A percentile compares a stretch with the other conserved stretches of the same genome.
Evolutionary conservation across 2,888 invertebrate species (phyloP).

Genomic region (Sicus ferrugineus): DNA sequence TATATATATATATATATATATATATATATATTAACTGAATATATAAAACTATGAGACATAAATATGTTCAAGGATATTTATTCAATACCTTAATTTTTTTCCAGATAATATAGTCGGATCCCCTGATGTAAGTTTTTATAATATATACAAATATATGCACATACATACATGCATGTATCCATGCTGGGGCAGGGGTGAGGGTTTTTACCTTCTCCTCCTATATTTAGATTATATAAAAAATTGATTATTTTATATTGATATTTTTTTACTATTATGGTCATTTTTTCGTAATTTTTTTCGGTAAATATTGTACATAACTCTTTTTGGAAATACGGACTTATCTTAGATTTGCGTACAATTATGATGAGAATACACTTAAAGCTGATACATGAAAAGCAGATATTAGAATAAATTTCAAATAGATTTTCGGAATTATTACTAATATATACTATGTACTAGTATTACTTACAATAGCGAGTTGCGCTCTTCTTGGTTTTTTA

Average conservation of each 20-base stretch:
- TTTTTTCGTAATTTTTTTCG: too few relatives aligned
- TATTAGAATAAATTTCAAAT: too few relatives aligned
- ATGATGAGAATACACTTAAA: too few relatives aligned
- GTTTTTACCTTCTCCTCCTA: too few relatives aligned
- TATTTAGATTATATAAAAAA: neutral
- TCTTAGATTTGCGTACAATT: too few relatives aligned
- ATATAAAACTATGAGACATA: neutral
- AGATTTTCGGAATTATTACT: too few relatives aligned
- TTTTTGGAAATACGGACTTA: too few relatives aligned
- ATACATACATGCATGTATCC: neutral
- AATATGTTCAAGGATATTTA: neutral
- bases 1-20: neutral
- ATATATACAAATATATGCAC: neutral
- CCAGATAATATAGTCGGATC: constrained; percentile 55
- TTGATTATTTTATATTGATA: neutral
- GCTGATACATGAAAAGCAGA: too few relatives aligned
- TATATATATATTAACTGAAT: neutral
- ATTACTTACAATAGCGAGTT: too few relatives aligned
- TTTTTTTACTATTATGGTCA: neutral
- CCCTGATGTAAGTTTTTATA: constrained; percentile 55
- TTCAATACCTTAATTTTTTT: constrained; percentile 15
- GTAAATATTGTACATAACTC: too few relatives aligned
- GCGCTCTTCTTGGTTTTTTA: neutral
- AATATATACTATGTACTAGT: too few relatives aligned
- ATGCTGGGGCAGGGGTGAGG: too few relatives aligned